Evolutionary conservation across 2,113 vertebrate genomes (phyloP).

Genomic region (Rhea pennata): DNA sequence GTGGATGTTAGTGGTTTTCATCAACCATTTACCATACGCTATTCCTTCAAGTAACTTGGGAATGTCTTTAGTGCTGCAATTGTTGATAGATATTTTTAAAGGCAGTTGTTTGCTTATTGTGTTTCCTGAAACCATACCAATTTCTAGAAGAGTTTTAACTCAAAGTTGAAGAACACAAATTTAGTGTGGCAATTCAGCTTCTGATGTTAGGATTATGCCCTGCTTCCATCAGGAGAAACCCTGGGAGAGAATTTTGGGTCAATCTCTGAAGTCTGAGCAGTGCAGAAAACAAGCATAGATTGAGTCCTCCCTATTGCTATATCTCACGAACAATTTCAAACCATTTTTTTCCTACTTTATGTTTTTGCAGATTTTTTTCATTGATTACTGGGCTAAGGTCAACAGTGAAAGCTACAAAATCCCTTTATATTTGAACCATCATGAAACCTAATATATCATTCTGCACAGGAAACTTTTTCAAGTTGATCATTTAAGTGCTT

Average conservation of each 20-base stretch:
- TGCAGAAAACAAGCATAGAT: neutral
- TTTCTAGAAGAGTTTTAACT: neutral
- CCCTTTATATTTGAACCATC: neutral
- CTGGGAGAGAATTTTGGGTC: neutral
- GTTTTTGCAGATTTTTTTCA: neutral
- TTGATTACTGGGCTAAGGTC: neutral
- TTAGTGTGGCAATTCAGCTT: neutral
- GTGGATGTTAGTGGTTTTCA: neutral
- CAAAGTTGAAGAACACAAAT: neutral
- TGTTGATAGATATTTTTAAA: neutral
- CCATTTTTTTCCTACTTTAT: neutral
- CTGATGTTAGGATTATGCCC: neutral
- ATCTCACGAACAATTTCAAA: neutral
- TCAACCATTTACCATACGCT: neutral
- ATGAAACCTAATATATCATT: neutral
- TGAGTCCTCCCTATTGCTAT: neutral
- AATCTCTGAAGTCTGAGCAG: neutral
- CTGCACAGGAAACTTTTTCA: neutral
- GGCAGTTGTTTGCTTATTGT: neutral
- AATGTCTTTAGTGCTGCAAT: neutral
- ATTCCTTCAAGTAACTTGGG: neutral
- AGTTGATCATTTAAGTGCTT: neutral
- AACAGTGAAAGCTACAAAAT: neutral
- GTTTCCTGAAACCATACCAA: neutral
- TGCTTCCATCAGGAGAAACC: neutral